Evolutionary conservation across 2,888 invertebrate species (phyloP), one percentile per base, ranked within the genome.

Genomic region (Leptinotarsa tumamoca): DNA sequence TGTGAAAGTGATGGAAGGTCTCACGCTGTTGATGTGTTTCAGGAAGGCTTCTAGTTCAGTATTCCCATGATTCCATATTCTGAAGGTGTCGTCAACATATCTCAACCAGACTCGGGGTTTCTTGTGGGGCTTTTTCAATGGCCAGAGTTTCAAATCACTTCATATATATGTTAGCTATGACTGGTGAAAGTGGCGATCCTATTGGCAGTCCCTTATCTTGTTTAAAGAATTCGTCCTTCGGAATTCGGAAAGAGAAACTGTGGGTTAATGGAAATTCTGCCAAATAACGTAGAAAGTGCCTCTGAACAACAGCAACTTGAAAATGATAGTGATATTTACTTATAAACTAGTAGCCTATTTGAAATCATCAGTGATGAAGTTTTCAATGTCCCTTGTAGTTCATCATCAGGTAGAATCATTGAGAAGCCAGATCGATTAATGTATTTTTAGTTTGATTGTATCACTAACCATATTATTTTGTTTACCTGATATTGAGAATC

Each of bases 191-290:
- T 21, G 21, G 21, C 21, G 21, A 21, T 21, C 21, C 21, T 21
- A 21, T 21, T 21, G 21, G 21, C 21, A 21, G 21, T 21, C 21
- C 21, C 21, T 21, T 21, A 21, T 21, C 21, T 21, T 21, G 21
- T 21, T 21, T 21, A 21, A 21, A 21, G 21, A 21, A 21, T 21
- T 21, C 21, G 21, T 21, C 21, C 21, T 21, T 21, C 21, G 21
- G 21, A 21, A 21, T 21, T 21, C 21, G 21, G 21, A 21, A 21
- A 21, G 49, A 67, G 67, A 17, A 67, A 67, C 21, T 18, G 50
- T 4, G 7, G 50, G 67, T 67, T 67, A 0, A 67, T 67, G 4
- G 67, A 67, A 67, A 13, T 67, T 67, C 67, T 67, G 3, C 50
- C 50, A 67, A 51, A 51, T 67, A 13, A 27, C 51, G 51, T 14